phyloP scores from a whole-genome alignment of 2,888 invertebrate genomes.

The Piscicola geometra region DNA sequence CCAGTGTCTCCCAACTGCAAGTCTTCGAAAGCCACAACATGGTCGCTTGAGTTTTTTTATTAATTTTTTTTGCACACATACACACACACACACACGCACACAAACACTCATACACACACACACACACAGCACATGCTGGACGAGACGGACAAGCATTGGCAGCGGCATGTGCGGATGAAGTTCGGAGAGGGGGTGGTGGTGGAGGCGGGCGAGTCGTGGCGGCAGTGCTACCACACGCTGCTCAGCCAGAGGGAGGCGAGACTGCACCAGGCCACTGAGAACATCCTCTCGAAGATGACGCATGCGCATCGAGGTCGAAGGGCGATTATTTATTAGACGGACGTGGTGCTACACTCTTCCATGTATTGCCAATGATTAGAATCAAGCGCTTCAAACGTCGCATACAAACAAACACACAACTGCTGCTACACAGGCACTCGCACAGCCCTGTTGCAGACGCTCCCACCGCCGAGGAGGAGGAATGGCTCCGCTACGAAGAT shows the following conservation, averaged over 20 bases:
- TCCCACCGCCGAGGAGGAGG: background rate
- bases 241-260: background rate
- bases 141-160: conserved; percentile 5
- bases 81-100: background rate
- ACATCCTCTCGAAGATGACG: background rate
- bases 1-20: background rate
- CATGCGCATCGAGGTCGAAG: background rate
- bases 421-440: background rate
- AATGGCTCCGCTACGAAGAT: background rate
- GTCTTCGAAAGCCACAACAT: background rate
- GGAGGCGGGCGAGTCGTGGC: background rate
- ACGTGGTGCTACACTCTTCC: too few species aligned
- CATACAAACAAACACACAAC: background rate
- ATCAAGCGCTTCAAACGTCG: too few species aligned
- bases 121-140: background rate
- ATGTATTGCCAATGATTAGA: too few species aligned
- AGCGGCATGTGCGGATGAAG: background rate
- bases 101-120: background rate
- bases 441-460: background rate
- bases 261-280: background rate
- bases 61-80: background rate
- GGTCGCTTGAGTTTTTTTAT: background rate
- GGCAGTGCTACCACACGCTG: background rate
- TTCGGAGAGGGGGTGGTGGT: background rate
- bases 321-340: too few species aligned